These are phyloP conservation scores for Empidonax alnorum DNA, from an alignment of 2,113 vertebrate genomes.

Conservation along the genomic window DNA sequence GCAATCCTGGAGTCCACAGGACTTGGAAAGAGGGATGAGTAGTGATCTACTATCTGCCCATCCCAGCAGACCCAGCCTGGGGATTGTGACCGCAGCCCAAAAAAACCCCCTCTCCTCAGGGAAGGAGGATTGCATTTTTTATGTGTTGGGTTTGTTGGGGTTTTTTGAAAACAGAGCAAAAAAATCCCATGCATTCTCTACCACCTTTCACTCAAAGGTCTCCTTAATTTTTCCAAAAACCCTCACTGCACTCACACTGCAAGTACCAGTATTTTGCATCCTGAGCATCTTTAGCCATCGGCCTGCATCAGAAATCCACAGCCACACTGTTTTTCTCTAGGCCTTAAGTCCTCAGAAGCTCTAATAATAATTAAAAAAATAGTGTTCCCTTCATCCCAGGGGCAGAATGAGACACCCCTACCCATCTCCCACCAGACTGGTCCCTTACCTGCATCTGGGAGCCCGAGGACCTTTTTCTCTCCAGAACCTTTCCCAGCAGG, in stretches of 20 bases:
- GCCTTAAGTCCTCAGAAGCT: background rate
- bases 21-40: background rate
- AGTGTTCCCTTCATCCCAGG: rapidly evolving
- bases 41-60: background rate
- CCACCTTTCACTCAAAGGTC: background rate
- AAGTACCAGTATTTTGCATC: background rate
- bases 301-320: background rate
- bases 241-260: background rate
- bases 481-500: background rate
- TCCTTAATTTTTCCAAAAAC: background rate
- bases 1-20: background rate
- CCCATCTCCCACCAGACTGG: background rate
- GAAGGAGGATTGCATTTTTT: background rate
- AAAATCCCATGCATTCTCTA: background rate
- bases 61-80: background rate
- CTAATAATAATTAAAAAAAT: rapidly evolving
- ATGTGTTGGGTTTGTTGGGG: background rate
- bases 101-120: background rate
- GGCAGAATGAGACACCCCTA: background rate
- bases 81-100: background rate
- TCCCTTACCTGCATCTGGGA: background rate
- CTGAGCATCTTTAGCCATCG: rapidly evolving
- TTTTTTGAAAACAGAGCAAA: background rate
- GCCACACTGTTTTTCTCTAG: rapidly evolving
- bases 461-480: background rate